Base-by-base conservation (phyloP, 2,888 invertebrate genomes). In the Ophion slaviceki region DNA sequence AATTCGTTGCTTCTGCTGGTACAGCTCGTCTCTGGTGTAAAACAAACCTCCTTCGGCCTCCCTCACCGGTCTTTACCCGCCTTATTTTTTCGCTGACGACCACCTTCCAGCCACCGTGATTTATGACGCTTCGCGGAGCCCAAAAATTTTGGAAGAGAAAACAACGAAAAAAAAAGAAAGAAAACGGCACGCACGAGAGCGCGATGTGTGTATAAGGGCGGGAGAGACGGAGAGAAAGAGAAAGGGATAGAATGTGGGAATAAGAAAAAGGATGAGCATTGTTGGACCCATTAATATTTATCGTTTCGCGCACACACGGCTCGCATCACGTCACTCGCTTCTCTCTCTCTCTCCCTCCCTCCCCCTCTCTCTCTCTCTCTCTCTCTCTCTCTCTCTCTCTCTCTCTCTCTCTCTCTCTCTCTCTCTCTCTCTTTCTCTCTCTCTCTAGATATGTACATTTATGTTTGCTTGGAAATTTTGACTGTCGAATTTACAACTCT, bases 51-150 rank as follows among this genome's bases (percentile, higher is more conserved):
- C 83, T 79, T 90, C 83, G 53, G 86, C 90, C 90, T 89, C 84
- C 82, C 86, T 89, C 89, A 87, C 88, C 88, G 89, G 90, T 89
- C 91, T 91, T 92, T 92, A 92, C 92, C 90, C 91, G 92, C 91
- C 90, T 91, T 92, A 93, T 86, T 92, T 92, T 93, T 92, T 92
- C 91, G 92, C 92, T 93, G 93, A 93, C 93, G 92, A 92, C 92
- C 92, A 91, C 92, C 93, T 92, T 91, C 92, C 91, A 90, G 89
- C 87, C 75, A 76, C 74, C 88, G 90, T 93, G 93, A 93, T 93
- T 93, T 93, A 93, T 92, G 90, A 88, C 91, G 88, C 89, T 85
- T 83, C 78, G 90, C 88, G 88, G 86, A 86, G 86, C 88, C 88
- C 88, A 87, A 85, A 85, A 82, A 82, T 85, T 78, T 32, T 32